phyloP scores from a whole-genome alignment of 2,888 invertebrate genomes.

The Dynastes grantii region DNA sequence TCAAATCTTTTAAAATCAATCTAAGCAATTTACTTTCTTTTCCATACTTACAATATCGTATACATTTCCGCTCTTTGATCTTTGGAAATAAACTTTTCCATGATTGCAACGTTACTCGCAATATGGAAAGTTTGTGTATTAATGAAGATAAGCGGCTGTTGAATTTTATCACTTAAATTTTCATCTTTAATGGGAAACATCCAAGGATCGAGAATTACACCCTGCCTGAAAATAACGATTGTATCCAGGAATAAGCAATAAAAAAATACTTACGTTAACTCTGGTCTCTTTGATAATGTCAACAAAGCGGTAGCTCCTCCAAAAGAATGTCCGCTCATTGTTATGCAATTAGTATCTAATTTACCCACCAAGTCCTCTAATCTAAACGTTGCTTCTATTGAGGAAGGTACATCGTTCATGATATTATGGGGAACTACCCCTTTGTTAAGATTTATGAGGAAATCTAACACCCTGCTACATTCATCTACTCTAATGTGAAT shows the following conservation, averaged over 20 bases:
- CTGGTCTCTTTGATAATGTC: constrained; percentile 71
- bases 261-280: constrained; percentile 71
- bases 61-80: constrained; percentile 65
- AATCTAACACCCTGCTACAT: constrained; percentile 71
- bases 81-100: constrained; percentile 67
- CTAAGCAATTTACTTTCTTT: background rate
- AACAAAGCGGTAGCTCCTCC: constrained; percentile 77
- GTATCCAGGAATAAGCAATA: background rate
- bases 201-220: constrained; percentile 76
- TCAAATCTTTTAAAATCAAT: background rate
- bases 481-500: constrained; percentile 72
- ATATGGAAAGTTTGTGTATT: constrained; percentile 76
- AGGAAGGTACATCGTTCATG: constrained; percentile 64
- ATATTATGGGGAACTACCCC: constrained; percentile 72
- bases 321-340: constrained; percentile 79
- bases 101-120: constrained; percentile 71
- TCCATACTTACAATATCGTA: constrained; percentile 69
- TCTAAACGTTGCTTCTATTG: constrained; percentile 60
- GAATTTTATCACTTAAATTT: constrained; percentile 66
- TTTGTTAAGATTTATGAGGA: constrained; percentile 71
- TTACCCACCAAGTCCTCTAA: constrained; percentile 67
- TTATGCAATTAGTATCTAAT: constrained; percentile 70
- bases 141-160: constrained; percentile 73
- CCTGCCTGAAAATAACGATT: constrained; percentile 66
- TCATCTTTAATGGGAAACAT: constrained; percentile 75